Base-by-base conservation (phyloP, 2,888 invertebrate genomes). In the Thereva unica region DNA sequence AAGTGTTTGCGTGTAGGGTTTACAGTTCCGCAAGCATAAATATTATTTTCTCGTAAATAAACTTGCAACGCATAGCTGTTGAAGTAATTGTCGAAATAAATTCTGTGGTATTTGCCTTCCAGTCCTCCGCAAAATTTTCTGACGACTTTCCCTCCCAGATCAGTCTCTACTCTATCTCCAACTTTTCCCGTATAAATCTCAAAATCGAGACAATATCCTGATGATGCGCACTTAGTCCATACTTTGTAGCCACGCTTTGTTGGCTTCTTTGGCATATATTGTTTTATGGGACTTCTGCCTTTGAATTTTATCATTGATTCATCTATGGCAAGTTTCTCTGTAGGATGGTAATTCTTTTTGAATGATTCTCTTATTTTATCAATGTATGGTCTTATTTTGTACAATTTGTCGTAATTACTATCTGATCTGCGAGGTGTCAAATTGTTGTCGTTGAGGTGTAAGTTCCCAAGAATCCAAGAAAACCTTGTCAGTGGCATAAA, bases 161-260 rank as follows among this genome's bases (percentile, higher is more conserved):
- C 9, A 52, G 6, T 52, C 9, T 52, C 34, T 7, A 8, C 52
- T 34, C 9, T 52, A 34, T 52, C 34, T 34, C 52, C 52, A 6
- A 34, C 34, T 35, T 52, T 52, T n/a, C 52, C 52, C 4, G 52
- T 52, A 52, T 52, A 52, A 5, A 52, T 52, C 8, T 12, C 52
- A 52, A 52, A 52, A 23, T 52, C 52, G 5, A 52, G n/a, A 34
- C 52, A 52, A 23, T 52, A 52, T 4, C 52, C 52, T 34, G 6
- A 9, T 4, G 23, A 12, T 5, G 52, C 35, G 34, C 52, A 52
- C 35, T 8, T 52, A 3, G 35, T 52, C 56, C 56, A 56, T 4
- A 56, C 44, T 34, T 56, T 56, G 35, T 42, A 56, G 1, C 56
- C 56, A 12, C 56, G 23, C 44, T 56, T 56, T 12, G 44, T 56